These are phyloP conservation scores for Aspidapion aeneum DNA, from an alignment of 2,888 invertebrate genomes.

Conservation along the genomic window DNA sequence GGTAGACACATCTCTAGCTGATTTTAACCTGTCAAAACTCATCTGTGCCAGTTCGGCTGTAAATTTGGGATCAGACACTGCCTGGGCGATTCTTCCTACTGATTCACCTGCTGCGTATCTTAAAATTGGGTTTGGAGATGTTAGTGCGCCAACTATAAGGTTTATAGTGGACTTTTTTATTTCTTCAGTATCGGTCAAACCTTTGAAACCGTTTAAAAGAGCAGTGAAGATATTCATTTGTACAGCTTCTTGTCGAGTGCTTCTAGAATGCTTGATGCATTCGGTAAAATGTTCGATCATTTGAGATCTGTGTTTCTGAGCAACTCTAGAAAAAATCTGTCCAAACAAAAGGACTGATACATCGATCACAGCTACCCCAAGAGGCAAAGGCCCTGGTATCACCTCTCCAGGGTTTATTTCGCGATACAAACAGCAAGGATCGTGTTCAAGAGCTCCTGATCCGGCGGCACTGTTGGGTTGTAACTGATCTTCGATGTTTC, in stretches of 20 bases:
- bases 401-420: slow-evolving; percentile 57
- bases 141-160: slow-evolving; percentile 66
- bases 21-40: slow-evolving; percentile 83
- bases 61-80: slow-evolving; percentile 80
- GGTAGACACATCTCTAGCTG: slow-evolving; percentile 82
- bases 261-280: slow-evolving; percentile 91
- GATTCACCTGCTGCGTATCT: slow-evolving; percentile 95
- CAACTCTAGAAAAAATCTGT: slow-evolving; percentile 89
- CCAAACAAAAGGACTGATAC: slow-evolving; percentile 91
- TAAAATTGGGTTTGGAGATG: slow-evolving; percentile 68
- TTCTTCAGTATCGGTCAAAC: slow-evolving; percentile 81
- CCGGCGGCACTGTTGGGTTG: slow-evolving; percentile 94
- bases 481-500: slow-evolving; percentile 95
- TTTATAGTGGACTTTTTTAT: slow-evolving; percentile 81
- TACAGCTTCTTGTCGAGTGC: slow-evolving; percentile 88
- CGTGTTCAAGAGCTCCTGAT: slow-evolving; percentile 95
- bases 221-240: slow-evolving; percentile 97
- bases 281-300: slow-evolving; percentile 97
- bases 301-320: slow-evolving; percentile 94
- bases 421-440: slow-evolving; percentile 87
- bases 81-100: slow-evolving; percentile 89
- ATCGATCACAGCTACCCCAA: slow-evolving; percentile 96
- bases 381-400: slow-evolving; percentile 77
- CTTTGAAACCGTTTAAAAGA: slow-evolving; percentile 82
- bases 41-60: slow-evolving; percentile 87